Evolutionary conservation across 2,797 vertebrate species (phyloP).

Genomic region (Perodicticus potto): DNA sequence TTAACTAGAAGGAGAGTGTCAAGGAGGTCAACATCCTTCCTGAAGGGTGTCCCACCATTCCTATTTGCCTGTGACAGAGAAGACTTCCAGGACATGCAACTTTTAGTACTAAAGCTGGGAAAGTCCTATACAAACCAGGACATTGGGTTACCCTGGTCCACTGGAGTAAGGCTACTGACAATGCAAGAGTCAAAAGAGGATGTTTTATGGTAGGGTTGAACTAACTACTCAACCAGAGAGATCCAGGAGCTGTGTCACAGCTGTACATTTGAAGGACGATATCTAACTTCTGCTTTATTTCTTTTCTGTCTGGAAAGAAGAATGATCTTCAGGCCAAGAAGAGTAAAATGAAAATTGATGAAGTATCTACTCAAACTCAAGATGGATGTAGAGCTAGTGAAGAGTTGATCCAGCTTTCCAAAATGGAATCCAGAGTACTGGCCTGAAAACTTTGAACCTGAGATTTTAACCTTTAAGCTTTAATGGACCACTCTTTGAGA

Average conservation of each 20-base stretch:
- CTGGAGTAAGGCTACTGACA: neutral
- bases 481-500: neutral
- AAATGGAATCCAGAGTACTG: constrained; percentile 49
- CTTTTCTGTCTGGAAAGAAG: constrained; percentile 58
- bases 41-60: neutral
- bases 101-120: neutral
- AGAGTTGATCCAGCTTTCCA: neutral
- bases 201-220: neutral
- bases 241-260: neutral
- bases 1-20: neutral
- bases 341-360: constrained; percentile 43
- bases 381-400: constrained; percentile 3
- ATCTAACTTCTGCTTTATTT: neutral
- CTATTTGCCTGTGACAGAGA: neutral
- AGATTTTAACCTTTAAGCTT: neutral
- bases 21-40: neutral
- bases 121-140: neutral
- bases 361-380: constrained; percentile 23
- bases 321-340: constrained; percentile 22
- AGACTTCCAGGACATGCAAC: neutral
- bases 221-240: neutral
- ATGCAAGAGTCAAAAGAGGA: neutral
- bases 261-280: neutral
- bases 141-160: neutral
- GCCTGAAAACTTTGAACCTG: neutral